Conservation (phyloP, 2,113 vertebrate genomes). For the Cephalopholis sonnerati region DNA sequence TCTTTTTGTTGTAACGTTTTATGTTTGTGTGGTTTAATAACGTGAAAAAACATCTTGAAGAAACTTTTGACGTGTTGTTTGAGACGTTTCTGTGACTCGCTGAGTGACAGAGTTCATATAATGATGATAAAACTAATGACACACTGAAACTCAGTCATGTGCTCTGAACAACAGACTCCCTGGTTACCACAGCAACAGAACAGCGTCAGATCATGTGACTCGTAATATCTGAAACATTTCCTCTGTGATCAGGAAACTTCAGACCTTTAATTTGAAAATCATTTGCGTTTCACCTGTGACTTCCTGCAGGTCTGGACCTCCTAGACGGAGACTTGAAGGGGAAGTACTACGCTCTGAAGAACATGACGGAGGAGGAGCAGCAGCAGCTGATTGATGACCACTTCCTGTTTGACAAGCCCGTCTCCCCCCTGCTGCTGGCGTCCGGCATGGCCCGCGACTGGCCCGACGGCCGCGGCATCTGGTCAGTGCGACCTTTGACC, state of each 20-base stretch:
- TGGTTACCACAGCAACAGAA: too few species aligned
- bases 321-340: constrained; percentile 94
- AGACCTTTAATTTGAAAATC: not conserved
- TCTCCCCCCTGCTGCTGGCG: constrained; percentile 93
- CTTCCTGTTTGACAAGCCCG: constrained; percentile 96
- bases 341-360: constrained; percentile 93
- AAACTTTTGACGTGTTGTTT: too few species aligned
- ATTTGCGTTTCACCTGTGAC: constrained; percentile 18
- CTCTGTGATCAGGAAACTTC: not conserved
- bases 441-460: constrained; percentile 96
- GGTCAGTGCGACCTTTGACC: constrained; percentile 77
- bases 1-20: too few species aligned
- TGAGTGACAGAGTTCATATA: too few species aligned
- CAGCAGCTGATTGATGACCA: constrained; percentile 98
- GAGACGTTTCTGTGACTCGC: too few species aligned
- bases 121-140: too few species aligned
- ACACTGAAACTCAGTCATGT: too few species aligned
- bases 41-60: too few species aligned
- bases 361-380: constrained; percentile 96
- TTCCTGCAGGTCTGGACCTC: constrained; percentile 75
- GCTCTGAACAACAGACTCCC: too few species aligned
- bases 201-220: too few species aligned
- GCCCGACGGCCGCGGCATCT: constrained; percentile 95
- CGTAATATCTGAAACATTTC: too few species aligned
- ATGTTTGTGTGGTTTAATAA: too few species aligned